Evolutionary conservation across 2,113 vertebrate genomes (phyloP).

Genomic region (Colaptes auratus): DNA sequence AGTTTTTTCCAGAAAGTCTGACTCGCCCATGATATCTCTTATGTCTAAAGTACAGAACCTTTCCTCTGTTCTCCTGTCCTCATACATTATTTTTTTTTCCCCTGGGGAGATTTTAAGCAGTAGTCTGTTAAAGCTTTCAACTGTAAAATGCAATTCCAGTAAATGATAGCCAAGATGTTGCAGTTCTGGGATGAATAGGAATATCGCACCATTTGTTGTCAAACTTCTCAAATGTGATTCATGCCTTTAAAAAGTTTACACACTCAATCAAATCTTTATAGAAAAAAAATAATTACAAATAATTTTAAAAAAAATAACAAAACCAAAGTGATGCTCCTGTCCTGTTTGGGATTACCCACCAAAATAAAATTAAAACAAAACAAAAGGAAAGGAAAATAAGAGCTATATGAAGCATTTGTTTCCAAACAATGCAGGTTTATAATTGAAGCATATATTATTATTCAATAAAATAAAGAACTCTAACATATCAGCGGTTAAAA

Average conservation of each 20-base stretch:
- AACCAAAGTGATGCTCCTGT: background rate
- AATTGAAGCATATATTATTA: background rate
- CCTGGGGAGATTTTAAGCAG: background rate
- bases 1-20: background rate
- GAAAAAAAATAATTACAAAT: background rate
- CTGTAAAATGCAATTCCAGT: background rate
- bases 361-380: background rate
- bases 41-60: background rate
- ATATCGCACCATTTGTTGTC: background rate
- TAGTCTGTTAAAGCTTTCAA: background rate
- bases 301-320: background rate
- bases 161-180: background rate
- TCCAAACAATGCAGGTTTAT: background rate
- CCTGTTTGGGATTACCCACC: background rate
- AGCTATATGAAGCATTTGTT: background rate
- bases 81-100: background rate
- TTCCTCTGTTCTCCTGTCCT: background rate
- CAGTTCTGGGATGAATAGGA: background rate
- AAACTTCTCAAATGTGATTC: background rate
- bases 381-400: background rate
- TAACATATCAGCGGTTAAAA: background rate
- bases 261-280: background rate
- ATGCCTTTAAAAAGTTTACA: background rate
- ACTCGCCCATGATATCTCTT: background rate
- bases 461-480: background rate